Base-by-base conservation (phyloP, 2,113 vertebrate species). In the Entelurus aequoreus region DNA sequence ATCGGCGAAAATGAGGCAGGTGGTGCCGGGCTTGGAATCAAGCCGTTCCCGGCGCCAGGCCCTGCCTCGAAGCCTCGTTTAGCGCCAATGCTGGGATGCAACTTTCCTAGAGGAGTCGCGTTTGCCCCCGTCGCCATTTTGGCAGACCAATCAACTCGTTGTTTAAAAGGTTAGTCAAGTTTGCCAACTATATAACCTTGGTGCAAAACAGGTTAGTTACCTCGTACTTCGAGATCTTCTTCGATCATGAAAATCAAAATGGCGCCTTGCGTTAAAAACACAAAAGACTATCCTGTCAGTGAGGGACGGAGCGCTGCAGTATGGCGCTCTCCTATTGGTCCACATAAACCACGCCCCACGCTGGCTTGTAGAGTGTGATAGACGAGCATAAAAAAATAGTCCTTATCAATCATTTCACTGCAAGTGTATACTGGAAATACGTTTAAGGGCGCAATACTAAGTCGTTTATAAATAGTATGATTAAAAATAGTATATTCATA, bases 51-150 rank as follows among this genome's bases (percentile, higher is more conserved):
- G 4, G 84, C 75, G 19, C 90, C 90, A 64, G 91, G 91, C 80
- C 90, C 91, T 6, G 90, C 81, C 61, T 93, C 92, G 68, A 92
- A 92, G 44, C 87, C 88, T 62, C 91, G 85, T 67, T 91, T 91
- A 49, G 92, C 90, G 68, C 90, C 92, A 65, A 92, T 91, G 65
- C 90, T 92, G 15, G 91, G 92, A 66, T 92, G 91, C 84, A 93
- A 90, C 90, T 94, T 94, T 78, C 94, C 93, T 69, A 94, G 72
- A 69, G 93, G 94, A 78, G 93, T 94, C 78, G 93, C 93, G 69
- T 94, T 94, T 54, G 93, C 93, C 86, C 93, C 93, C 62, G 93
- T 95, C 65, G 93, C 93, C 94, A 94, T 93, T 81, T 60, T 60
- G 58, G 58, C 13, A 12, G 12, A 5, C 21, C 48, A 8, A 48